Base-by-base conservation (phyloP, 2,797 vertebrate species). In the Pipistrellus pygmaeus region DNA sequence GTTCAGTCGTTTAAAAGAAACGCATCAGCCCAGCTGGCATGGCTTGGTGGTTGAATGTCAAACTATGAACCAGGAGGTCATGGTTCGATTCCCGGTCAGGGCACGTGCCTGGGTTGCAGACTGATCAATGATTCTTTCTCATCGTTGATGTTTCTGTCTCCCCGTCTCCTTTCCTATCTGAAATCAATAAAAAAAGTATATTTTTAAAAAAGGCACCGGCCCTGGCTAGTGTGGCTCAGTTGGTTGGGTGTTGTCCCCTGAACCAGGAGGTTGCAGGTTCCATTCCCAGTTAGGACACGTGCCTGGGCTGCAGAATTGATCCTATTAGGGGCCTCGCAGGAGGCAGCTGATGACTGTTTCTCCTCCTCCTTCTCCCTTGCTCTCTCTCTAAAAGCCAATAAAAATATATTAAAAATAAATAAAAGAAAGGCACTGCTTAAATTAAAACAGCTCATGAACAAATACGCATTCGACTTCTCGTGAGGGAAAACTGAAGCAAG, bases 381-480 rank as follows among this genome's bases (percentile, higher is more conserved):
- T 35, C 17, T 20, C 64, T 68, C n/a, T 68, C n/a, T 68, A 10
- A 68, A 32, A 35, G 17, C 20, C n/a, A 68, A 20, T 32, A 32
- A 68, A 68, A 32, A 35, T 10, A 35, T 68, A 32, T 68, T 35
- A 35, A 35, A 66, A 68, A 68, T 68, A 68, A 20, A 32, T 68
- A 68, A 68, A 35, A 68, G 64, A 35, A 68, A 68, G 30, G 13
- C 55, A 51, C n/a, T 75, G 82, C 62, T 96, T 85, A 88, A 93
- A 83, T 96, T 88, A 91, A 94, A 95, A 88, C 25, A 88, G 73
- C n/a, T 35, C 38, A 8, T 1, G 48, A 91, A 46, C 72, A 93
- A 94, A 90, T 89, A 93, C 64, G 41, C 25, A 25, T 30, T 78
- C 14, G 77, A 18, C 51, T 68, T 89, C 44, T 32, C 71, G 72